Evolutionary conservation across 1,140 invertebrate genomes (phyloP).

Genomic region (Cyclina sinensis): DNA sequence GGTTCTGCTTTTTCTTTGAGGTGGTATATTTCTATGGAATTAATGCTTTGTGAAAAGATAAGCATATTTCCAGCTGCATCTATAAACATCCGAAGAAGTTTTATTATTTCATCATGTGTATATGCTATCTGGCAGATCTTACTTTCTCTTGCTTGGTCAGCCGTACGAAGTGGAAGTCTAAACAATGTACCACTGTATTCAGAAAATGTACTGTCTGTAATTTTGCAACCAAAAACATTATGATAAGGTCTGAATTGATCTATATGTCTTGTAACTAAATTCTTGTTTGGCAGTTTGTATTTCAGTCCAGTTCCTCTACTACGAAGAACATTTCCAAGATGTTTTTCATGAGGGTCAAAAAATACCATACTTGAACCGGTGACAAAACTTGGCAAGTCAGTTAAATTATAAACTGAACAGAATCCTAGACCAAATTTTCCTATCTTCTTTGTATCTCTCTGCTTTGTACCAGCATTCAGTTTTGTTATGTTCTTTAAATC

Average conservation of each 20-base stretch:
- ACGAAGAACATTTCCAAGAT: constrained; percentile 69
- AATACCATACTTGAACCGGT: constrained; percentile 74
- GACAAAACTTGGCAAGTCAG: constrained; percentile 80
- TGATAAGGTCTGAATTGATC: constrained; percentile 81
- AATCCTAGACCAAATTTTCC: constrained; percentile 82
- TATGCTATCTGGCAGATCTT: constrained; percentile 74
- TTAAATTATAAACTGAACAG: constrained; percentile 82
- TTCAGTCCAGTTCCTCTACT: constrained; percentile 72
- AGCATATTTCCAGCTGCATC: constrained; percentile 70
- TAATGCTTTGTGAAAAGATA: constrained; percentile 79
- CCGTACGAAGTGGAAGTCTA: constrained; percentile 77
- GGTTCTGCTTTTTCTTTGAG: constrained; percentile 39
- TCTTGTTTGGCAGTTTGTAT: constrained; percentile 65
- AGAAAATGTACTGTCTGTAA: constrained; percentile 18
- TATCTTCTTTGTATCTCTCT: constrained; percentile 76
- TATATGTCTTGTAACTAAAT: constrained; percentile 58
- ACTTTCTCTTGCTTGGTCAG: constrained; percentile 70
- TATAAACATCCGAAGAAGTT: constrained; percentile 71
- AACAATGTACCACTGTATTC: constrained; percentile 76
- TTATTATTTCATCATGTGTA: constrained; percentile 68
- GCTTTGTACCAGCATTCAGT: constrained; percentile 71
- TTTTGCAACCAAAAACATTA: constrained; percentile 76
- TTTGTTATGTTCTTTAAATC: constrained; percentile 65
- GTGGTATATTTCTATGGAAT: constrained; percentile 72
- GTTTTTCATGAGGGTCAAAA: constrained; percentile 79